Evolutionary conservation across 2,888 invertebrate species (phyloP).

Genomic region (Rotaria macrura): DNA sequence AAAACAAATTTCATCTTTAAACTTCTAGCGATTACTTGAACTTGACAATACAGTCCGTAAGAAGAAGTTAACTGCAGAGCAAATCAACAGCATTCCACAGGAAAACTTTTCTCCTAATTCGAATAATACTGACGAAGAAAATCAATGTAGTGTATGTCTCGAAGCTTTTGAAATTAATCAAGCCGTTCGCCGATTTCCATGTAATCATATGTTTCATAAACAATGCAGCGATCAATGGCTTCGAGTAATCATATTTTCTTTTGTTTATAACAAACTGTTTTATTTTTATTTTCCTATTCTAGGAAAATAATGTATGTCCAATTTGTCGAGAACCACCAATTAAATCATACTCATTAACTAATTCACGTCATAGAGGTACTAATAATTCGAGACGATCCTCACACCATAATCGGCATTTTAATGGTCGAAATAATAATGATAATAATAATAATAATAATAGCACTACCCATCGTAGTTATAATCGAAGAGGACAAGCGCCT

Average conservation of each 20-base stretch:
- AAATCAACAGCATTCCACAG: neutral
- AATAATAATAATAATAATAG: neutral
- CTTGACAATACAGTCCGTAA: neutral
- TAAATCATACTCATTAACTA: neutral
- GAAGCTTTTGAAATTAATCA: neutral
- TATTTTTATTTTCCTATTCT: neutral
- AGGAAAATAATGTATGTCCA: constrained; percentile 17
- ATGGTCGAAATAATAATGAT: neutral
- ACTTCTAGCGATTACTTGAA: neutral
- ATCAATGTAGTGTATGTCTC: neutral
- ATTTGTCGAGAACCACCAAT: neutral
- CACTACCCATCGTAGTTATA: neutral
- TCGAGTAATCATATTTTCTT: neutral
- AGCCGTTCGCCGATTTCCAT: neutral
- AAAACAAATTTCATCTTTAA: neutral
- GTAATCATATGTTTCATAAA: neutral
- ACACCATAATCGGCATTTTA: too few relatives aligned
- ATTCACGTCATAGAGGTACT: neutral
- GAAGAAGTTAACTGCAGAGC: neutral
- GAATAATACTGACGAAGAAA: neutral
- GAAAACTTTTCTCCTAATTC: neutral
- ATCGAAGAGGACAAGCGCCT: neutral
- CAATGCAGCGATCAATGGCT: neutral
- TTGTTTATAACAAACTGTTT: too few relatives aligned
- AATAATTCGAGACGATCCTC: neutral